These are phyloP conservation scores for Lepilemur septentrionalis DNA, from an alignment of 2,797 vertebrate species.

Conservation along the genomic window DNA sequence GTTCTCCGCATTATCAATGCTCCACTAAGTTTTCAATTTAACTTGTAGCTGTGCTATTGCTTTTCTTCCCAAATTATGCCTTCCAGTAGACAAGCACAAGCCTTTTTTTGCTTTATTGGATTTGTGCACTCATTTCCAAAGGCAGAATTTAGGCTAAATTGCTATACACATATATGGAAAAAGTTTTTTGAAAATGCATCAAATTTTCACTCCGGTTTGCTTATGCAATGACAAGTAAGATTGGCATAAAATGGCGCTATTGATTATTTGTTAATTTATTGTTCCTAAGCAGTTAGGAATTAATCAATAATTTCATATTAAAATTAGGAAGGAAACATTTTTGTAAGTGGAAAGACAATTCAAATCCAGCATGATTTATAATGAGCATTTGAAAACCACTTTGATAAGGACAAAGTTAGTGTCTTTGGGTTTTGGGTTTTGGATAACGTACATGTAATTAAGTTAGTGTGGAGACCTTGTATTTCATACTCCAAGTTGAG, in stretches of 20 bases:
- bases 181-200: slow-evolving; percentile 24
- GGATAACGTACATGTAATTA: background rate
- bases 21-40: slow-evolving; percentile 66
- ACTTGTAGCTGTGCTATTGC: slow-evolving; percentile 45
- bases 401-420: slow-evolving; percentile 3
- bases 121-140: slow-evolving; percentile 53
- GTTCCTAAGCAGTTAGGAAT: background rate
- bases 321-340: background rate
- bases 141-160: slow-evolving; percentile 27
- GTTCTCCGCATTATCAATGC: slow-evolving; percentile 37
- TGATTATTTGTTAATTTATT: background rate
- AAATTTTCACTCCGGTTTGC: background rate
- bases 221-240: background rate
- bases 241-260: background rate
- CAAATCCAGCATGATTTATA: background rate
- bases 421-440: background rate
- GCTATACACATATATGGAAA: background rate
- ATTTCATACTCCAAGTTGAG: background rate
- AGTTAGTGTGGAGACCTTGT: background rate
- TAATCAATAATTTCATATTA: background rate
- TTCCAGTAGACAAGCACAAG: slow-evolving; percentile 32
- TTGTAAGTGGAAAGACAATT: background rate
- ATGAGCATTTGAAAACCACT: background rate
- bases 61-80: slow-evolving; percentile 48
- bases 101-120: slow-evolving; percentile 21